Percentiles rank a stretch among this genome's conserved stretches.
phyloP scores from a whole-genome alignment of 2,888 invertebrate species.

The Pandemis corylana region DNA sequence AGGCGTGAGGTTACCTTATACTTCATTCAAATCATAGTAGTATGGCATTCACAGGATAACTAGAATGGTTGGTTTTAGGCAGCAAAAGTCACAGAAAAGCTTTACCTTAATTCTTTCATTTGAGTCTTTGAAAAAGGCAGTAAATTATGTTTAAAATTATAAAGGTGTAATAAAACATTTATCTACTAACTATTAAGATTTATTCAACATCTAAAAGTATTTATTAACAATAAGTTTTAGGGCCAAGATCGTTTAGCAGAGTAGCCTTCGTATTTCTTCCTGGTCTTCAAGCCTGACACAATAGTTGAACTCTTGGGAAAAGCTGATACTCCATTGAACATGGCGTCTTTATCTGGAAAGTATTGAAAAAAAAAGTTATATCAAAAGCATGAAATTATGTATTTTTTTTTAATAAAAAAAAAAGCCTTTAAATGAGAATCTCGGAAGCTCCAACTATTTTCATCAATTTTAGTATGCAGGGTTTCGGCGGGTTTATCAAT shows the following conservation, averaged over 20 bases:
- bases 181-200: constrained; percentile 12
- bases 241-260: constrained; percentile 87
- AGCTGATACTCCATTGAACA: constrained; percentile 89
- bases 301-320: constrained; percentile 94
- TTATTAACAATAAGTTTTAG: constrained; percentile 51
- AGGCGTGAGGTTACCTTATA: not conserved
- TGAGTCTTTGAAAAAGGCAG: too few species aligned
- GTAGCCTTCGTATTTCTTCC: constrained; percentile 91
- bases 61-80: too few species aligned
- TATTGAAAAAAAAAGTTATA: not conserved
- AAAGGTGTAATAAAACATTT: not conserved
- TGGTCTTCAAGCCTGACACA: constrained; percentile 92
- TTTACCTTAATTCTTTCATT: too few species aligned
- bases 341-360: constrained; percentile 74
- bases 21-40: not conserved
- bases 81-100: too few species aligned
- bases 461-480: too few species aligned
- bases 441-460: too few species aligned
- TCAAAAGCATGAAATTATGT: not conserved
- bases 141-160: too few species aligned
- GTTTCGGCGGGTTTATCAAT: too few species aligned
- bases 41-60: too few species aligned
- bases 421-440: too few species aligned
- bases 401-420: too few species aligned
- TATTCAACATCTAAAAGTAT: constrained; percentile 33